Evolutionary conservation across 2,888 invertebrate species (phyloP).

Genomic region (Leptinotarsa haldemani): DNA sequence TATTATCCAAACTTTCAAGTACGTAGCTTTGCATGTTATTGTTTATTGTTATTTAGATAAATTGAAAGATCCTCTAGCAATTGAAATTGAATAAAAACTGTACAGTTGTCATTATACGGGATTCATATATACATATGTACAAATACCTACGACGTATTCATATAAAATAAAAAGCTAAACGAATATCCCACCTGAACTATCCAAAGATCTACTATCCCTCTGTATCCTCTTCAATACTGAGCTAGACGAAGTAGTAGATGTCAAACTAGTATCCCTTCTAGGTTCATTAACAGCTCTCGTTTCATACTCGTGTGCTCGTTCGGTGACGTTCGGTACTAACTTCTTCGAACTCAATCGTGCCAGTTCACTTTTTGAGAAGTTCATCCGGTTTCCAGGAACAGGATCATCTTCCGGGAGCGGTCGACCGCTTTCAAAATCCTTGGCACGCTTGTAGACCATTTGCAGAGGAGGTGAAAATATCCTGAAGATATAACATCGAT

Average conservation of each 20-base stretch:
- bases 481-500: constrained; percentile 45
- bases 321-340: constrained; percentile 80
- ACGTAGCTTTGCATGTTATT: too few relatives aligned
- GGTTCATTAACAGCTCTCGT: constrained; percentile 65
- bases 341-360: constrained; percentile 73
- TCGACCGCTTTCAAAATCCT: constrained; percentile 78
- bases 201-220: constrained; percentile 70
- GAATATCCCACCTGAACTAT: constrained; percentile 66
- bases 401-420: constrained; percentile 70
- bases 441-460: constrained; percentile 79
- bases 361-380: constrained; percentile 76
- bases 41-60: too few relatives aligned
- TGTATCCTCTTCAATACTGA: constrained; percentile 59
- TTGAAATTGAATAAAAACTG: not conserved
- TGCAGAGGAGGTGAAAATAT: constrained; percentile 68
- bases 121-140: constrained; percentile 15
- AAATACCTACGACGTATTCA: not conserved
- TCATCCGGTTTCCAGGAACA: constrained; percentile 73
- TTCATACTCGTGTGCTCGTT: constrained; percentile 80
- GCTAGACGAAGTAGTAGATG: constrained; percentile 52
- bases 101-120: not conserved
- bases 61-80: too few relatives aligned
- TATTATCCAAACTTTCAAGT: too few relatives aligned
- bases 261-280: constrained; percentile 56
- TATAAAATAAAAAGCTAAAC: not conserved